A percentile compares a stretch with the other conserved stretches of the same genome.
Evolutionary conservation across 92 coral and sea anemone species (phyloP).

Genomic region (Porites divaricata): DNA sequence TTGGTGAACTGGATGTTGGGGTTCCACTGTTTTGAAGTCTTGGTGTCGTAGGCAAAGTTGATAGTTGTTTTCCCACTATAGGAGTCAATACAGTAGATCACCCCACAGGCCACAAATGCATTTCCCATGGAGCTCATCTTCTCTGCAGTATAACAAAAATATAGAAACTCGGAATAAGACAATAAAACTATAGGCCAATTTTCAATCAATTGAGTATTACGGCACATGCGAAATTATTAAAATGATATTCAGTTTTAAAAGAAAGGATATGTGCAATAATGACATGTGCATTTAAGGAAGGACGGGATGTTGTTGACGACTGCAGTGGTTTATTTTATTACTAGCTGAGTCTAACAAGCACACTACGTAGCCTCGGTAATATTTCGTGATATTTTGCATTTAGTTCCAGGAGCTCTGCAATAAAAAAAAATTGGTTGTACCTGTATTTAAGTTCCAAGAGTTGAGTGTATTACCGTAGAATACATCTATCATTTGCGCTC

Average conservation of each 20-base stretch:
- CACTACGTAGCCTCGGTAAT: too few relatives aligned
- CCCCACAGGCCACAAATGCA: conserved; percentile 69
- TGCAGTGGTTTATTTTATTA: too few relatives aligned
- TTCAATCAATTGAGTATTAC: too few relatives aligned
- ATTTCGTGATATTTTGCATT: neutral
- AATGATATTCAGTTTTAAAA: too few relatives aligned
- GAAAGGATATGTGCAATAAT: too few relatives aligned
- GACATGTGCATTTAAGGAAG: too few relatives aligned
- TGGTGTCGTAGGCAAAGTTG: conserved; percentile 68
- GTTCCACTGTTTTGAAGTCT: conserved; percentile 52
- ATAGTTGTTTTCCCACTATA: conserved; percentile 43
- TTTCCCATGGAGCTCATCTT: conserved; percentile 44
- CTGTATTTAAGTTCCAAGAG: conserved; percentile 5
- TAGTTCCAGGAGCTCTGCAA: neutral
- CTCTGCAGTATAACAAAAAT: neutral
- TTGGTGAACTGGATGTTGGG: conserved; percentile 59
- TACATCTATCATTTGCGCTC: conserved; percentile 30
- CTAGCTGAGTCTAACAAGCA: too few relatives aligned
- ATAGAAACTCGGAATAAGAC: neutral
- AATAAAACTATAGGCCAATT: neutral
- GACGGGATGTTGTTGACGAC: too few relatives aligned
- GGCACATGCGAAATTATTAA: too few relatives aligned
- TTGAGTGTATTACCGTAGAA: neutral
- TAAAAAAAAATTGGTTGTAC: neutral
- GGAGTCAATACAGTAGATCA: conserved; percentile 53